These are phyloP conservation scores for Drosophila paucipuncta DNA, from an alignment of 2,888 invertebrate genomes.

Conservation along the genomic window DNA sequence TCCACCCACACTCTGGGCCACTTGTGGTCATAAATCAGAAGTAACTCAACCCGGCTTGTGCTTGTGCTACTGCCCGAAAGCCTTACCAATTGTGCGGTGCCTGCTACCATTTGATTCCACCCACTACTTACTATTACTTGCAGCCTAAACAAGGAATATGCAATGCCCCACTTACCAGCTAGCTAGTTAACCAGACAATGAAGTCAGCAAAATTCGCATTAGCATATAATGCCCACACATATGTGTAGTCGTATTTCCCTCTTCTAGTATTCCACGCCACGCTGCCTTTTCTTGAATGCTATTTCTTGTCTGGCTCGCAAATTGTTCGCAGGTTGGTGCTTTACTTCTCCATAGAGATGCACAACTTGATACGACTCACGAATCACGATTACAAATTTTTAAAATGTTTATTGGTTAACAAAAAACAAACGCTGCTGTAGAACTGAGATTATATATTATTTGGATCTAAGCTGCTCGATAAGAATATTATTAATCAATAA, in stretches of 20 bases:
- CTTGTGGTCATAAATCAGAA: conserved; percentile 37
- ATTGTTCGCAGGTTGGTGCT: conserved; percentile 20
- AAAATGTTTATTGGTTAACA: neutral
- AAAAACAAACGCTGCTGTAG: neutral
- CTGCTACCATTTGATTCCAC: conserved; percentile 6
- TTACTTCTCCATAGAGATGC: conserved; percentile 8
- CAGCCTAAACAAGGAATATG: conserved; percentile 27
- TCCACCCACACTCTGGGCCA: conserved; percentile 18
- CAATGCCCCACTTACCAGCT: conserved; percentile 43
- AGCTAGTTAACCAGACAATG: conserved; percentile 26
- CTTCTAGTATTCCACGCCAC: conserved; percentile 52
- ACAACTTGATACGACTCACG: neutral
- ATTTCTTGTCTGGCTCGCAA: conserved; percentile 32
- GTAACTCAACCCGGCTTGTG: neutral
- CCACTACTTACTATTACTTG: conserved; percentile 28
- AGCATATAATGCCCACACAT: conserved; percentile 58
- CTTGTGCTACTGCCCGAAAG: neutral
- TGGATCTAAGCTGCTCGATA: neutral
- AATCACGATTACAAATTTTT: neutral
- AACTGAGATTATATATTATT: neutral
- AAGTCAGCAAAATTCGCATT: conserved; percentile 54
- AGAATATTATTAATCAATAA: neutral
- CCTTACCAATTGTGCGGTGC: conserved; percentile 14
- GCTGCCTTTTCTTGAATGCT: conserved; percentile 52
- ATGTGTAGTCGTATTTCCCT: conserved; percentile 35